A percentile compares a stretch with the other conserved stretches of the same genome.
These are phyloP conservation scores for Fratercula arctica DNA, from an alignment of 2,797 vertebrate species.

Conservation along the genomic window DNA sequence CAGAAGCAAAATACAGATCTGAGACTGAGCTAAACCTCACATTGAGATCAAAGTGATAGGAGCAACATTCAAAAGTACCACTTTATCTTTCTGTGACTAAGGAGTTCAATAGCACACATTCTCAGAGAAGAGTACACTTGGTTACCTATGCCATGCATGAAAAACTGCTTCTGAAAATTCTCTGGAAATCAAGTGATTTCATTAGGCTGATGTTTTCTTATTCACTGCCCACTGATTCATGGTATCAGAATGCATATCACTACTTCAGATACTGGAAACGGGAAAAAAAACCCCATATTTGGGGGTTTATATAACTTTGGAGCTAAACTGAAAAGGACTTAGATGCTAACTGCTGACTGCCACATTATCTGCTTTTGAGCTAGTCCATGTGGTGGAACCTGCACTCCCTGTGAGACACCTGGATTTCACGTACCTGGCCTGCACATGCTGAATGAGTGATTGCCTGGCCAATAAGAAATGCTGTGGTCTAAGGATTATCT, in stretches of 20 bases:
- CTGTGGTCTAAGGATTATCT: background rate
- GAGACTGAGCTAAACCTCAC: background rate
- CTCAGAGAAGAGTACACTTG: background rate
- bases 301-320: background rate
- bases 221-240: background rate
- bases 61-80: background rate
- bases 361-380: background rate
- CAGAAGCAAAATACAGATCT: background rate
- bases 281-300: background rate
- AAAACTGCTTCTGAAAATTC: background rate
- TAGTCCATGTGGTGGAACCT: background rate
- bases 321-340: background rate
- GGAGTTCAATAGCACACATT: background rate
- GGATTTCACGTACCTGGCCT: background rate
- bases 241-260: background rate
- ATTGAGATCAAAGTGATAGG: constrained; percentile 1
- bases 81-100: background rate
- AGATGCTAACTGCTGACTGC: background rate
- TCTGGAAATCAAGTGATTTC: background rate
- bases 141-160: background rate
- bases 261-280: background rate
- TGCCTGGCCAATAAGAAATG: background rate
- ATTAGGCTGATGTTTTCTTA: background rate
- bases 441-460: background rate
- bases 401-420: background rate